A percentile compares a stretch with the other conserved stretches of the same genome.
phyloP scores from a whole-genome alignment of 2,113 vertebrate species.

The Mixornis gularis region DNA sequence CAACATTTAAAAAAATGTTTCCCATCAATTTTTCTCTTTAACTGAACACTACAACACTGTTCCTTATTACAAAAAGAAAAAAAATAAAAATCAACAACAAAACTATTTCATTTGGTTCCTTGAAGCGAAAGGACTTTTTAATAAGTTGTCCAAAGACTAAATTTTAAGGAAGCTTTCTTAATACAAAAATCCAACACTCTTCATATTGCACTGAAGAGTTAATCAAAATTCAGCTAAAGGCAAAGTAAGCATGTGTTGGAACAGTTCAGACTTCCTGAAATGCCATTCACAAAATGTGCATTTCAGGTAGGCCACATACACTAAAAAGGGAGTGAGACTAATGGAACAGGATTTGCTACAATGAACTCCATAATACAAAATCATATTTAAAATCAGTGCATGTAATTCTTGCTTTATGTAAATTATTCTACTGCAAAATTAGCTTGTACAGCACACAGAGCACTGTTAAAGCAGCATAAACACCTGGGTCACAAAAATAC shows the following conservation, averaged over 20 bases:
- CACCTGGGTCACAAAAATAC: background rate
- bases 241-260: background rate
- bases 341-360: background rate
- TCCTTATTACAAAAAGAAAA: background rate
- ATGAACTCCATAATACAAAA: background rate
- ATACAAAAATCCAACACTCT: background rate
- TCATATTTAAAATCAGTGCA: background rate
- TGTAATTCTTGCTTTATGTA: background rate
- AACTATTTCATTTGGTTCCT: background rate
- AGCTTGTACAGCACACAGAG: background rate
- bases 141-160: background rate
- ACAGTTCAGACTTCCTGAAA: background rate
- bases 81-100: background rate
- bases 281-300: background rate
- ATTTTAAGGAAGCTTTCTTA: background rate
- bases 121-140: background rate
- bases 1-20: background rate
- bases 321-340: background rate
- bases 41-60: background rate
- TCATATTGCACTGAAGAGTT: background rate
- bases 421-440: background rate
- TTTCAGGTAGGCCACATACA: background rate
- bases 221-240: background rate
- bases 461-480: background rate
- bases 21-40: background rate